Evolutionary conservation across 1,140 invertebrate species (phyloP), one percentile per base, ranked within the genome.

Genomic region (Caenorhabditis brenneri): DNA sequence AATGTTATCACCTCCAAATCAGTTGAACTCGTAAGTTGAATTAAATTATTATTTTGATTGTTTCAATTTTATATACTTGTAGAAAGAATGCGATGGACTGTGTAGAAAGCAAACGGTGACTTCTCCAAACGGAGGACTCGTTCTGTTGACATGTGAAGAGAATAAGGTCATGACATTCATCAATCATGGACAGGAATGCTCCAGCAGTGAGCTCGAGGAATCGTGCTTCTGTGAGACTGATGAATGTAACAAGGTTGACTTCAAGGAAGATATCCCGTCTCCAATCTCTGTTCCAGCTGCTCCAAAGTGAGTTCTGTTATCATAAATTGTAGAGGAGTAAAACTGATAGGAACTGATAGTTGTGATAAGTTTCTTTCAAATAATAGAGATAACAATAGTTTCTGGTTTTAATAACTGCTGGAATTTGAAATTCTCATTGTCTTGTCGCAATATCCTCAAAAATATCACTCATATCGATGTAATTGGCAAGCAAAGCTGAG

Each of bases 1-100:
- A 65, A 65, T 58, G 69, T 83, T 27, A 83, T 83, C 74, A 80
- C 42, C 0, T 51, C 82, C 2, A 83, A 83, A 39, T 58, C 48
- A 51, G 48, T 46, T 39, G 48, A 80, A 36, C 31, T 53, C 33
- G 48, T 80, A 36, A 51, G 48, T 53, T 24, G 42, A 7, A n/a
- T n/a, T n/a, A n/a, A n/a, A n/a, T n/a, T n/a, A n/a, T n/a, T n/a
- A n/a, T n/a, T n/a, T n/a, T n/a, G n/a, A n/a, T n/a, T n/a, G n/a
- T n/a, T n/a, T n/a, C n/a, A n/a, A n/a, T 24, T 46, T n/a, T 10
- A 24, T 27, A 55, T 22, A 24, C 7, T 74, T 74, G 19, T n/a
- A 74, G 65, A 74, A 24, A 74, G 65, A 74, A 42, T 74, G 65
- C 65, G 33, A 42, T 16, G 65, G 65, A 74, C 46, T 74, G 22